Evolutionary conservation across 2,113 vertebrate genomes (phyloP).

Genomic region (Trematocara marginatum): DNA sequence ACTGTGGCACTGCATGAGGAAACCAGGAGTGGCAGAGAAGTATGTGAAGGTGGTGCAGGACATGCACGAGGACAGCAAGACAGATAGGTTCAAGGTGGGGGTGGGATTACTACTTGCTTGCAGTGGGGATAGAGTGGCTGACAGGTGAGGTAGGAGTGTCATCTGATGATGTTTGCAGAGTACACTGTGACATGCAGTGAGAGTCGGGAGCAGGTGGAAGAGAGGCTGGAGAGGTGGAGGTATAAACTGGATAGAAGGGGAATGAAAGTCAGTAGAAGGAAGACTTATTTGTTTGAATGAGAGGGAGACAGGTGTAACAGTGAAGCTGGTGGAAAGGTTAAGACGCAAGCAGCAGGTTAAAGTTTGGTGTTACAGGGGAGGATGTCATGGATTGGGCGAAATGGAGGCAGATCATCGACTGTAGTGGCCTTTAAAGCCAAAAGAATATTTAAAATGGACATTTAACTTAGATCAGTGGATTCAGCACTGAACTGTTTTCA

Average conservation of each 20-base stretch:
- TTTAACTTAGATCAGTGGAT: neutral
- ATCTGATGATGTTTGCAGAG: neutral
- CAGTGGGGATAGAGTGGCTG: neutral
- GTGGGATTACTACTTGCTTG: neutral
- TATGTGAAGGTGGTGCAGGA: neutral
- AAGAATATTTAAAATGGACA: neutral
- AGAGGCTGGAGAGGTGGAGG: neutral
- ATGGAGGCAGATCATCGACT: neutral
- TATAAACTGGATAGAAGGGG: neutral
- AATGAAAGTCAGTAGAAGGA: neutral
- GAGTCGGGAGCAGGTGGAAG: neutral
- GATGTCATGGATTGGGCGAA: fast-evolving
- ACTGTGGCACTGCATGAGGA: neutral
- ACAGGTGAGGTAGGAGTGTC: neutral
- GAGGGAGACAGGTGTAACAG: neutral
- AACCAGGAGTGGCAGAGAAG: neutral
- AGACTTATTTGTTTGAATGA: fast-evolving
- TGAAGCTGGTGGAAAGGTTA: neutral
- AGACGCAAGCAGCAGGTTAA: neutral
- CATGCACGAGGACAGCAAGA: neutral
- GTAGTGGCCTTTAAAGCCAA: neutral
- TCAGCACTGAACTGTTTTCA: neutral
- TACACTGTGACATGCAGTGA: neutral
- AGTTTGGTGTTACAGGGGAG: neutral
- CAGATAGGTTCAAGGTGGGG: neutral